phyloP scores from a whole-genome alignment of 1,140 invertebrate species.

The Leptonema lineaticorne region DNA sequence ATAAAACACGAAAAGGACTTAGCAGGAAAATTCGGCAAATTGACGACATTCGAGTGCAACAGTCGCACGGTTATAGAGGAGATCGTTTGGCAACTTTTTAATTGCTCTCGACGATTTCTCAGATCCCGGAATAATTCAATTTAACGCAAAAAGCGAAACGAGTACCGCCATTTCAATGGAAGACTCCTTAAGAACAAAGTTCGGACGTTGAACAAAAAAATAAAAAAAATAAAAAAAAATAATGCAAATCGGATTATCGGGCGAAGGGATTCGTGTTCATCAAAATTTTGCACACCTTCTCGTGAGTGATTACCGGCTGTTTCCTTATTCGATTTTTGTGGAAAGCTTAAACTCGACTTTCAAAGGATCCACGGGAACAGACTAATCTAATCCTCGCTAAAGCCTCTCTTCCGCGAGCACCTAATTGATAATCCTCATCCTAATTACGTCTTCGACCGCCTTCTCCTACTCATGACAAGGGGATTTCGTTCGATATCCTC shows the following conservation, averaged over 20 bases:
- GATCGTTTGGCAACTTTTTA: no score
- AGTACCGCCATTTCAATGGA: no score
- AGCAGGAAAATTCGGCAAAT: no score
- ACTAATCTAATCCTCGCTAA: background rate
- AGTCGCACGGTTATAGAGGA: no score
- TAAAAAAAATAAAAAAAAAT: no score
- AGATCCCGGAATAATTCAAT: no score
- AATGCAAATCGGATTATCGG: background rate
- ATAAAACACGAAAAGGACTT: no score
- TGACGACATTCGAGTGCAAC: no score
- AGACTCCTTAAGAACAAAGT: background rate
- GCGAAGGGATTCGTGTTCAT: background rate
- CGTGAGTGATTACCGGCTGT: background rate
- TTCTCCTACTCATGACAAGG: background rate
- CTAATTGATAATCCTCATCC: background rate
- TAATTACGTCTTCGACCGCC: background rate
- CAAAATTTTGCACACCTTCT: background rate
- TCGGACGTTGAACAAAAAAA: no score
- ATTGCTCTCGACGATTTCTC: no score
- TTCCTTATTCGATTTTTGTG: background rate
- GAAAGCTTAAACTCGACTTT: background rate
- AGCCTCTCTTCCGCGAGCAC: background rate
- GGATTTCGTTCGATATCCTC: background rate
- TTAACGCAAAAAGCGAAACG: no score
- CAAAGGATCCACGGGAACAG: background rate